Evolutionary conservation across 2,113 vertebrate genomes (phyloP), one percentile per base, ranked within the genome.

Genomic region (Gambusia affinis): DNA sequence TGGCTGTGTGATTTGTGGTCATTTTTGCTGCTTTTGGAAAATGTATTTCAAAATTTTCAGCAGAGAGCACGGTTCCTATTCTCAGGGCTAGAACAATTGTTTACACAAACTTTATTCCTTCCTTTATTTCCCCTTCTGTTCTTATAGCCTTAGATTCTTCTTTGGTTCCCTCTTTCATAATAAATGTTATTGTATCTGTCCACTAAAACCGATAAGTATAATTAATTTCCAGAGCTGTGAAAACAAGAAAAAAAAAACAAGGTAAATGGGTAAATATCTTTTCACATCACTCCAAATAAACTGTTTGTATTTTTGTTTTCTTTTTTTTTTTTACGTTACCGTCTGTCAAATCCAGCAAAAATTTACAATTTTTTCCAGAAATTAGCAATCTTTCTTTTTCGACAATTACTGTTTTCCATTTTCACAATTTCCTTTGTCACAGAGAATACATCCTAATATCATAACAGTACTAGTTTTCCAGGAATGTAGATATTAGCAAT

Each of bases 401-500:
- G 35, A 35, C 35, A 37, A 12, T 37, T 37, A 37, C 10, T 37
- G 3, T 22, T 51, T 51, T 51, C 19, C 17, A 24, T 19, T n/a
- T 24, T 10, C 19, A n/a, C 10, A 57, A n/a, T 57, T 24, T 57
- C 8, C 51, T n/a, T 65, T 68, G 12, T 31, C 44, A 64, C 51
- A 61, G 60, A 75, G 60, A 60, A 64, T 19, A 7, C 37, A 22
- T 69, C 67, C 47, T 54, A 69, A 33, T 51, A 8, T 63, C 31
- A 37, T 72, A 0, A 29, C 29, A 8, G 12, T 31, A 27, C 27
- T 27, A 63, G 29, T 42, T 60, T 60, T 81, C 62, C 22, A 0
- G 29, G 42, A 71, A 17, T 8, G 42, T 64, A 64, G 39, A 69
- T 54, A 64, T 24, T n/a, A 70, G 22, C 54, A 73, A 72, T 84